Evolutionary conservation across 2,113 vertebrate genomes (phyloP).

Genomic region (Oreochromis aureus): DNA sequence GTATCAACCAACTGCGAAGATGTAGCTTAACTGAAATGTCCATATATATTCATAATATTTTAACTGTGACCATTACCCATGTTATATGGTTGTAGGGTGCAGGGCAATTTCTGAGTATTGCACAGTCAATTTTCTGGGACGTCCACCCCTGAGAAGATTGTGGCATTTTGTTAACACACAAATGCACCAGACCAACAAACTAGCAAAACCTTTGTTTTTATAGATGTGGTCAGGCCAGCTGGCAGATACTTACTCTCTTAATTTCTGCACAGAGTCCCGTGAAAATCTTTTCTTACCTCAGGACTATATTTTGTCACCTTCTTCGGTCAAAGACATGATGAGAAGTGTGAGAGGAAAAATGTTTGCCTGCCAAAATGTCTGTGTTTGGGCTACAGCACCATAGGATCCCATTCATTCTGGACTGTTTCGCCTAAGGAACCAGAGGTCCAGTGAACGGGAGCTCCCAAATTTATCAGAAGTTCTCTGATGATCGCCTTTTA

Average conservation of each 20-base stretch:
- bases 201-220: rapidly evolving
- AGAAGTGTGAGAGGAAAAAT: background rate
- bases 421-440: rapidly evolving
- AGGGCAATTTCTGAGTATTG: rapidly evolving
- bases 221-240: background rate
- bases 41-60: background rate
- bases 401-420: background rate
- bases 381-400: background rate
- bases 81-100: background rate
- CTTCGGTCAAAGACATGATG: background rate
- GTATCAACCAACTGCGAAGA: background rate
- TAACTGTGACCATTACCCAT: background rate
- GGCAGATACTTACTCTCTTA: background rate
- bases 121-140: background rate
- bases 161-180: rapidly evolving
- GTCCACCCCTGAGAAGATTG: background rate
- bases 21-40: background rate
- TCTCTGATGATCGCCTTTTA: background rate
- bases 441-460: background rate
- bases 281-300: background rate
- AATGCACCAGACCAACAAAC: background rate
- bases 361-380: background rate
- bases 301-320: background rate
- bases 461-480: background rate
- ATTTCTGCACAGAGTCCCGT: background rate